Evolutionary conservation across 1,140 invertebrate genomes (phyloP).

Genomic region (Anadara kagoshimensis): DNA sequence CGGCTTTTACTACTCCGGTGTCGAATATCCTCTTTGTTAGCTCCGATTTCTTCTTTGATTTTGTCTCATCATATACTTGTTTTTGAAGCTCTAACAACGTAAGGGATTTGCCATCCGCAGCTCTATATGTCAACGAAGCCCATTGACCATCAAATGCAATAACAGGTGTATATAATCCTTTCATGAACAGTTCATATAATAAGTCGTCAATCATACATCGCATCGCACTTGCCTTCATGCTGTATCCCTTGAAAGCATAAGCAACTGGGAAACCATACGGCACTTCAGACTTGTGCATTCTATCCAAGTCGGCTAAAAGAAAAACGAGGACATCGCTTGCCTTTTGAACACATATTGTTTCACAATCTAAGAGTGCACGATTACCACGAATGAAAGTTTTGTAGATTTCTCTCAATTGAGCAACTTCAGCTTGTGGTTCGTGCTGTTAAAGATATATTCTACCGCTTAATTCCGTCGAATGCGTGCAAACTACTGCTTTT

Average conservation of each 20-base stretch:
- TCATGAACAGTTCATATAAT: neutral
- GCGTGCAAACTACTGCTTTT: neutral
- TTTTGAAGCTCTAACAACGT: slow-evolving; percentile 12
- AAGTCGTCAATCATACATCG: neutral
- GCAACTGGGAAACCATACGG: slow-evolving; percentile 14
- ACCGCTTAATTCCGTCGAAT: neutral
- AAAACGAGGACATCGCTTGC: slow-evolving; percentile 22
- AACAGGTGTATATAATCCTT: slow-evolving; percentile 5
- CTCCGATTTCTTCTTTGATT: neutral
- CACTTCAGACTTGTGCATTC: slow-evolving; percentile 4
- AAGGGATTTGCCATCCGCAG: neutral
- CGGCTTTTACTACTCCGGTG: neutral
- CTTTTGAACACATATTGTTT: slow-evolving; percentile 6
- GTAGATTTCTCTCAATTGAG: neutral
- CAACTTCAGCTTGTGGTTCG: neutral
- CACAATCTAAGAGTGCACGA: neutral
- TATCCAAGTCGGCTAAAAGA: slow-evolving; percentile 5
- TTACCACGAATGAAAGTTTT: neutral
- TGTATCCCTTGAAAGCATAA: slow-evolving; percentile 23
- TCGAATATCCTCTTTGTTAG: slow-evolving; percentile 13
- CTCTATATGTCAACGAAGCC: slow-evolving; percentile 3
- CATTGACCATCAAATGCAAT: slow-evolving; percentile 21
- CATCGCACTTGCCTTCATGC: slow-evolving; percentile 23
- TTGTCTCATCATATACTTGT: neutral
- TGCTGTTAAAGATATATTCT: no score